A percentile compares a stretch with the other conserved stretches of the same genome.
Conservation (phyloP, 2,113 vertebrate species). For the Asarcornis scutulata region DNA sequence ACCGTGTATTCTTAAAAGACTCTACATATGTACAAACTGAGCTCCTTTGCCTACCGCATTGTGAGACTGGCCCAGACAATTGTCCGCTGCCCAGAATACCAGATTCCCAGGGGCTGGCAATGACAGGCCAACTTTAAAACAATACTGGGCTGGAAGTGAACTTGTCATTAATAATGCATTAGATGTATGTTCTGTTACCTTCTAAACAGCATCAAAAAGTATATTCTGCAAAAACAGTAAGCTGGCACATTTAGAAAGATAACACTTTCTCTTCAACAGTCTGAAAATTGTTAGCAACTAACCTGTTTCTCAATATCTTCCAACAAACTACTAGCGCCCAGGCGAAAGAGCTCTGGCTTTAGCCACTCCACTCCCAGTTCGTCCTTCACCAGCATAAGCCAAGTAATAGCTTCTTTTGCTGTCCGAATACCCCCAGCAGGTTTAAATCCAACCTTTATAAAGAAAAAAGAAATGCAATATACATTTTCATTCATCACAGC, state of each 20-base stretch:
- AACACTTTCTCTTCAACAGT: not conserved
- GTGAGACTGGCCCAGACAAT: not conserved
- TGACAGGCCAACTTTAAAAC: not conserved
- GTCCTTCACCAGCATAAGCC: slow-evolving; percentile 92
- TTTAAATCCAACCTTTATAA: slow-evolving; percentile 87
- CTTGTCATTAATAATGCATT: not conserved
- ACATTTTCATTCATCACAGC: not conserved
- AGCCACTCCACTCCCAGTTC: slow-evolving; percentile 93
- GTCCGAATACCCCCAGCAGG: slow-evolving; percentile 95
- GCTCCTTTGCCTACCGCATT: not conserved
- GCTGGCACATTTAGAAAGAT: not conserved
- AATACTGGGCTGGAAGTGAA: not conserved
- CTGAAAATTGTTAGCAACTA: not conserved
- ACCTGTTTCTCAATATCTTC: slow-evolving; percentile 96
- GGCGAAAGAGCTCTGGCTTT: slow-evolving; percentile 86
- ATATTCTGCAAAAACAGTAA: not conserved
- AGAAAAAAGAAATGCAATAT: not conserved
- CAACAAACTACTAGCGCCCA: slow-evolving; percentile 93
- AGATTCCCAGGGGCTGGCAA: not conserved
- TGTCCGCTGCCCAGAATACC: not conserved
- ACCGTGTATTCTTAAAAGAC: not conserved
- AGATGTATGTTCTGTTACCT: not conserved
- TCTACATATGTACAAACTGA: not conserved
- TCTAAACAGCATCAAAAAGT: not conserved
- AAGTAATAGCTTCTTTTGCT: slow-evolving; percentile 87